A percentile compares a stretch with the other conserved stretches of the same genome.
phyloP scores from a whole-genome alignment of 2,113 vertebrate species.

The Paradoxurus hermaphroditus region DNA sequence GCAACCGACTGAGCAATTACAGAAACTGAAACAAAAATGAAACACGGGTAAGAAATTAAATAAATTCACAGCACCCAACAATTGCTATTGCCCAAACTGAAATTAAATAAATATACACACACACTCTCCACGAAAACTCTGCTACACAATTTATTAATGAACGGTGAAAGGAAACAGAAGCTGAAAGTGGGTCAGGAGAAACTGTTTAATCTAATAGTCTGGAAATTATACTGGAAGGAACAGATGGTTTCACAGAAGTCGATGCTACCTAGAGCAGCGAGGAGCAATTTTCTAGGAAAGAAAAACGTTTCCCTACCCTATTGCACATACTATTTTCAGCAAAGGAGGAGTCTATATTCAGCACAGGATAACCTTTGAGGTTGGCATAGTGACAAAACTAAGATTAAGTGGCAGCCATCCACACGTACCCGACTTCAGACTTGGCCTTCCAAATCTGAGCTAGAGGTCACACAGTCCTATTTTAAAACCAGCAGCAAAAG shows the following conservation, averaged over 20 bases:
- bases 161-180: conserved; percentile 70
- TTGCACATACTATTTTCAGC: background rate
- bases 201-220: conserved; percentile 65
- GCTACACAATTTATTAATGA: conserved; percentile 49
- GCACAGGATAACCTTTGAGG: background rate
- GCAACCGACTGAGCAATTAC: conserved; percentile 46
- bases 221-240: conserved; percentile 55
- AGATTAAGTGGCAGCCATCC: background rate
- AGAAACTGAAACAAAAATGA: conserved; percentile 65
- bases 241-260: conserved; percentile 58
- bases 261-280: conserved; percentile 27
- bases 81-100: conserved; percentile 63
- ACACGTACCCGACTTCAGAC: background rate
- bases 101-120: conserved; percentile 67
- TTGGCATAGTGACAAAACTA: background rate
- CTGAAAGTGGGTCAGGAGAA: conserved; percentile 61
- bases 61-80: conserved; percentile 53
- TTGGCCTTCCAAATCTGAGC: background rate
- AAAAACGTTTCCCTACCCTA: conserved; percentile 8
- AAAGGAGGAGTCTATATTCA: conserved; percentile 27
- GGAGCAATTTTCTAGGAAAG: conserved; percentile 60
- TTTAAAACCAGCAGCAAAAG: background rate
- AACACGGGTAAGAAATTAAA: conserved; percentile 72
- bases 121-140: background rate
- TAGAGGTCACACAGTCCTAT: conserved; percentile 9